A percentile compares a stretch with the other conserved stretches of the same genome.
Conservation (phyloP, 2,113 vertebrate genomes). For the Serinus canaria region DNA sequence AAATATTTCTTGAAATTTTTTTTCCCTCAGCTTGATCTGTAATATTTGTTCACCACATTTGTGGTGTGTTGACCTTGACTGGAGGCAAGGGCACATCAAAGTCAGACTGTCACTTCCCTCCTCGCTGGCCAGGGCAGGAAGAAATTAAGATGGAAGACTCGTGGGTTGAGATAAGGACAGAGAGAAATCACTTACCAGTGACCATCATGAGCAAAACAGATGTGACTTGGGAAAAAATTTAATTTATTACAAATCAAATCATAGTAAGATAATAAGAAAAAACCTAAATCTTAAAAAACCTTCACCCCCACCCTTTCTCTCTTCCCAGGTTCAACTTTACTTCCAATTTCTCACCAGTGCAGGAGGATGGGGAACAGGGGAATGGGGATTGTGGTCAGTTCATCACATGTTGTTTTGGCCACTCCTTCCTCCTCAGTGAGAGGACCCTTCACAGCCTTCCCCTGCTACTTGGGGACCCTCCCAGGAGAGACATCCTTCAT, state of each 20-base stretch:
- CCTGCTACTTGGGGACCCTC: accelerated
- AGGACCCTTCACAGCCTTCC: neutral
- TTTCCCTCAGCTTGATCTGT: neutral
- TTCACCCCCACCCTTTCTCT: accelerated
- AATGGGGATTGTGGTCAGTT: neutral
- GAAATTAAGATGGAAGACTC: neutral
- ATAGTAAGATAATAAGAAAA: neutral
- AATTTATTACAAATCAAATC: neutral
- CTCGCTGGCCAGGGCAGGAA: neutral
- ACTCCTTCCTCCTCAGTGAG: neutral
- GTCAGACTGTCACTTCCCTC: neutral
- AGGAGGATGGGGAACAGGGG: neutral
- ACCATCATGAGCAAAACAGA: neutral
- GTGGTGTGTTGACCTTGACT: neutral
- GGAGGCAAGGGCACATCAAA: neutral
- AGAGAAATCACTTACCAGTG: neutral
- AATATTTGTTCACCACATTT: neutral
- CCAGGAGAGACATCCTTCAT: neutral
- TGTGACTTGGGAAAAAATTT: neutral
- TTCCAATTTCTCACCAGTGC: neutral
- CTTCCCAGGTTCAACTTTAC: accelerated
- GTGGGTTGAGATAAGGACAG: neutral
- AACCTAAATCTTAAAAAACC: neutral
- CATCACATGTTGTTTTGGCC: accelerated
- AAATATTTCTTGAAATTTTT: neutral